Percentiles rank a stretch among this genome's conserved stretches.
These are phyloP conservation scores for Ectemnius lituratus DNA, from an alignment of 2,888 invertebrate genomes.

Conservation along the genomic window DNA sequence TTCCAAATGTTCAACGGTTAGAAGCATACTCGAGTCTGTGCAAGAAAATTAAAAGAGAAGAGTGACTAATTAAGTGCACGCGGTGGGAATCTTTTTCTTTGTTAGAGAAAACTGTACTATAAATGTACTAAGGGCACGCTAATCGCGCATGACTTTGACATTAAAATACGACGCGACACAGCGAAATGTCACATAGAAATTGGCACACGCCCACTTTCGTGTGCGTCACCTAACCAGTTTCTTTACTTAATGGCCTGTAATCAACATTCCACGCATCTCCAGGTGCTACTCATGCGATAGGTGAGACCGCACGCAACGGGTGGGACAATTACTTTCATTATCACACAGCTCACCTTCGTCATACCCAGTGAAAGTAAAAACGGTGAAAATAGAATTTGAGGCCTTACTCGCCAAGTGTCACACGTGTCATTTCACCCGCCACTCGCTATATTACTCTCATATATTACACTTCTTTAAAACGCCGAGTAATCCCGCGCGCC, in stretches of 20 bases:
- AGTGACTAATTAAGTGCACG: background rate
- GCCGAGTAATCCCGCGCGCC: background rate
- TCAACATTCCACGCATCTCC: constrained; percentile 29
- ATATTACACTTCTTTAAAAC: constrained; percentile 4
- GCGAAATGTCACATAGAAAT: constrained; percentile 1
- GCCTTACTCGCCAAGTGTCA: background rate
- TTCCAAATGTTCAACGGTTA: too few species aligned
- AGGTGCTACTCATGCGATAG: constrained; percentile 10
- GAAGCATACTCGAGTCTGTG: too few species aligned
- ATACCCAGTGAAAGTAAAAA: constrained; percentile 7
- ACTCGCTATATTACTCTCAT: background rate
- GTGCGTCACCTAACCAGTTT: constrained; percentile 24
- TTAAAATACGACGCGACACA: too few species aligned
- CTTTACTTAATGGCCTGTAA: constrained; percentile 22
- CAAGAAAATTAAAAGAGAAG: too few species aligned
- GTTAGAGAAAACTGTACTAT: too few species aligned
- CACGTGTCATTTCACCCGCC: background rate
- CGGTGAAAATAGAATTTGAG: constrained; percentile 1
- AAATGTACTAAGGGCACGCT: too few species aligned
- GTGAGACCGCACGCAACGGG: constrained; percentile 21
- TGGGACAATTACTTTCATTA: constrained; percentile 11
- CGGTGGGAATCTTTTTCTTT: background rate
- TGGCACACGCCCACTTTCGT: constrained; percentile 9
- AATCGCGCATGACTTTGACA: too few species aligned
- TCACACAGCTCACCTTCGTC: background rate